These are phyloP conservation scores for Drosophila phalerata DNA, from an alignment of 2,888 invertebrate species.

Conservation along the genomic window DNA sequence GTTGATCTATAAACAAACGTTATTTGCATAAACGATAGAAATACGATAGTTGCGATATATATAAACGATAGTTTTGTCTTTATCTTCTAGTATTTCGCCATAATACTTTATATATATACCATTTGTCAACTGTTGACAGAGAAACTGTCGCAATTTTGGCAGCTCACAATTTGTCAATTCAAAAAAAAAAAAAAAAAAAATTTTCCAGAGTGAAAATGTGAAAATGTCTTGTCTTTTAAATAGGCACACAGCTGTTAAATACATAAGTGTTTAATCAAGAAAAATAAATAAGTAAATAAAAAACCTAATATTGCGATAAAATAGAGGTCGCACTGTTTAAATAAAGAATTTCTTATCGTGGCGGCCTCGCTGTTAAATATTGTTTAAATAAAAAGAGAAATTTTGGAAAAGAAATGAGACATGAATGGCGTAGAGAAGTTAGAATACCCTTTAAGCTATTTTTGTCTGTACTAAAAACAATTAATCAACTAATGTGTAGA, in stretches of 20 bases:
- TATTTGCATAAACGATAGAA: conserved; percentile 23
- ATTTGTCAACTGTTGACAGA: conserved; percentile 72
- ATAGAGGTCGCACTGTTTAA: conserved; percentile 46
- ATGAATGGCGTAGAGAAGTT: background rate
- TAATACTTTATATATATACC: conserved; percentile 42
- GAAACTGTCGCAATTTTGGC: conserved; percentile 71
- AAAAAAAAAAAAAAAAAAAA: background rate
- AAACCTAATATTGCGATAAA: conserved; percentile 51
- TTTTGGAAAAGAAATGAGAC: conserved; percentile 1
- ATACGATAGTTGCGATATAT: conserved; percentile 6
- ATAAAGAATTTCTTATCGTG: conserved; percentile 36
- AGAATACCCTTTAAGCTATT: conserved; percentile 10
- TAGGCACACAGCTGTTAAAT: conserved; percentile 46
- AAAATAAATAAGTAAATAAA: conserved; percentile 1
- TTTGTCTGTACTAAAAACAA: background rate
- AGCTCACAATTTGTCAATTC: conserved; percentile 70
- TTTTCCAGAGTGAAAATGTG: conserved; percentile 54
- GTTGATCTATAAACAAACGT: conserved; percentile 39
- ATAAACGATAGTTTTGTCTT: conserved; percentile 16
- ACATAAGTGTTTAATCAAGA: conserved; percentile 47
- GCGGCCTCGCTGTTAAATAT: conserved; percentile 22
- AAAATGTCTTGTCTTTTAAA: conserved; percentile 30
- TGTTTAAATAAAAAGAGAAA: conserved; percentile 32
- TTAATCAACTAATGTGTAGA: conserved; percentile 9
- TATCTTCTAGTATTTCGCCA: conserved; percentile 57